Evolutionary conservation across 2,888 invertebrate species (phyloP).

Genomic region (Platypus cylindrus): DNA sequence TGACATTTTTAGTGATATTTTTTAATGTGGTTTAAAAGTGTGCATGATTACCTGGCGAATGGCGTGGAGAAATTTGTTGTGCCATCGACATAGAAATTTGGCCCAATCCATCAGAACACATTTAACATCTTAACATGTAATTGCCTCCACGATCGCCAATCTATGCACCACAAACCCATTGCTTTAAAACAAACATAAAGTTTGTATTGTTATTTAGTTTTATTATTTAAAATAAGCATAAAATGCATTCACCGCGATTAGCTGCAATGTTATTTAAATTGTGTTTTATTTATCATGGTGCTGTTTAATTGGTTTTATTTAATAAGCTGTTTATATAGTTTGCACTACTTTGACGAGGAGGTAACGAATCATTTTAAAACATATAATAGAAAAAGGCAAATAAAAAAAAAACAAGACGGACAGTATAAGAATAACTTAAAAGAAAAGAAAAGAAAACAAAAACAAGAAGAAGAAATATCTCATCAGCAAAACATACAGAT

Average conservation of each 20-base stretch:
- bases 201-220: constrained; percentile 18
- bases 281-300: constrained; percentile 13
- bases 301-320: constrained; percentile 15
- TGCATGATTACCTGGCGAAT: constrained; percentile 33
- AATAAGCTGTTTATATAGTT: constrained; percentile 18
- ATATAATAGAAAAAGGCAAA: constrained; percentile 18
- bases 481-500: constrained; percentile 39
- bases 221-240: constrained; percentile 11
- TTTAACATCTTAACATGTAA: constrained; percentile 8
- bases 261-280: constrained; percentile 9
- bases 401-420: constrained; percentile 18
- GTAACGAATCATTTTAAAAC: constrained; percentile 33
- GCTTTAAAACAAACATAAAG: constrained; percentile 28
- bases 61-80: constrained; percentile 27
- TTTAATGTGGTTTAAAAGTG: constrained; percentile 31
- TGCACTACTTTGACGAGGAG: constrained; percentile 33
- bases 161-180: constrained; percentile 33
- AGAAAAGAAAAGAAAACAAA: constrained; percentile 29
- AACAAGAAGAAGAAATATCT: constrained; percentile 32
- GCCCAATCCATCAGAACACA: constrained; percentile 7
- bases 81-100: constrained; percentile 7
- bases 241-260: constrained; percentile 7
- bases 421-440: constrained; percentile 28
- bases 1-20: constrained; percentile 9
- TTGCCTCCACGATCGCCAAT: constrained; percentile 28